These are phyloP conservation scores for Hiodon alosoides DNA, from an alignment of 2,113 vertebrate species.

Conservation along the genomic window DNA sequence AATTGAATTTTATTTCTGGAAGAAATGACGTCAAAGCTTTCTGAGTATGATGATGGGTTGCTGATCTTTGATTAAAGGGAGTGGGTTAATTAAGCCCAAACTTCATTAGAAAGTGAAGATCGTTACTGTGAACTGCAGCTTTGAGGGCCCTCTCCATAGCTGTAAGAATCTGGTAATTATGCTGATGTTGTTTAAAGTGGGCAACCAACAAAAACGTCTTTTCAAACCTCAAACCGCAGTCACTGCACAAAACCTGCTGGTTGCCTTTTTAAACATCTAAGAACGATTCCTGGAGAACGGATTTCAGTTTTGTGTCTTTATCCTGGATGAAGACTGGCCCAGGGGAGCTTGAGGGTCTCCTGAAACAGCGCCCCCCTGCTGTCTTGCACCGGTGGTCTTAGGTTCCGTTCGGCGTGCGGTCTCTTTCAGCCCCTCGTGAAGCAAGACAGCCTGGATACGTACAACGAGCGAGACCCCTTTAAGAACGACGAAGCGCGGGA, in stretches of 20 bases:
- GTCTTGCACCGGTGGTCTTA: too few relatives aligned
- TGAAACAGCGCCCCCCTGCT: neutral
- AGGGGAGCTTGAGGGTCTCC: neutral
- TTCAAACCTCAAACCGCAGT: neutral
- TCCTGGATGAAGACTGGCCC: neutral
- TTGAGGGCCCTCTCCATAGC: neutral
- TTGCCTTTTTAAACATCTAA: neutral
- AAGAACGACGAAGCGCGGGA: conserved; percentile 81
- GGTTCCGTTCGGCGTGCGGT: neutral
- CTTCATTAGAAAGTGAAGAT: neutral
- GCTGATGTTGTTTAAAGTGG: neutral
- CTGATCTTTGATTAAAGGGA: neutral
- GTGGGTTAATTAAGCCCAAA: neutral
- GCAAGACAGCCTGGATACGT: conserved; percentile 93
- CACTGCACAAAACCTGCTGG: neutral
- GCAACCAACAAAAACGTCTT: neutral
- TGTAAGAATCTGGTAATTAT: neutral
- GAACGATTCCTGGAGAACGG: neutral
- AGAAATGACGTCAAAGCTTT: neutral
- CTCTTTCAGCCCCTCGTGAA: conserved; percentile 78
- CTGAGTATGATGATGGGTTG: neutral
- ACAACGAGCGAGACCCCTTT: conserved; percentile 93
- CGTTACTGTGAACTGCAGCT: neutral
- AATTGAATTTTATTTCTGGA: neutral
- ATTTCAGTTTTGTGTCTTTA: neutral